These are phyloP conservation scores for Listronotus oregonensis DNA, from an alignment of 1,140 invertebrate species.

Conservation along the genomic window DNA sequence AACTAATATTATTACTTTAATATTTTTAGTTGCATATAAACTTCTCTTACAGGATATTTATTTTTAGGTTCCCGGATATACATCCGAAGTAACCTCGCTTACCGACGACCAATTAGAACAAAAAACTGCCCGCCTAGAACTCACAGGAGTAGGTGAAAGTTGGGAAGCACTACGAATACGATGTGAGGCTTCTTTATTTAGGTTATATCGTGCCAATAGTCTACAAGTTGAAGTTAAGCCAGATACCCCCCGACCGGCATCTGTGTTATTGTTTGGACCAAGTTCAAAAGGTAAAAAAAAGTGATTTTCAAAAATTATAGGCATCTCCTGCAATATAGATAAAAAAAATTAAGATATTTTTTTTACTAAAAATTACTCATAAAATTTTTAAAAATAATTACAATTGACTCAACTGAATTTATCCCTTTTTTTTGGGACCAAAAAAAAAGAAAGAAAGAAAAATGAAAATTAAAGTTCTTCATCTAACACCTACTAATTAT, in stretches of 20 bases:
- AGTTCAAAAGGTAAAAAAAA: slow-evolving; percentile 39
- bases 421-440: too few relatives aligned
- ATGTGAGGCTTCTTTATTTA: slow-evolving; percentile 51
- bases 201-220: slow-evolving; percentile 51
- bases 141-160: slow-evolving; percentile 50
- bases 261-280: slow-evolving; percentile 49
- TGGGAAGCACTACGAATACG: slow-evolving; percentile 48
- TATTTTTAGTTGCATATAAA: too few relatives aligned
- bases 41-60: neutral
- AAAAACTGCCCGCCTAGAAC: slow-evolving; percentile 48
- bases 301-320: too few relatives aligned
- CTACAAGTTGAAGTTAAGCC: slow-evolving; percentile 50
- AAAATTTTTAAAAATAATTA: too few relatives aligned
- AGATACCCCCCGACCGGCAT: slow-evolving; percentile 50
- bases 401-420: too few relatives aligned
- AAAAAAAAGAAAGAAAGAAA: too few relatives aligned
- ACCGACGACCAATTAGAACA: slow-evolving; percentile 47
- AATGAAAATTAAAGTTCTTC: too few relatives aligned
- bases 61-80: slow-evolving; percentile 52
- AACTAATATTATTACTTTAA: too few relatives aligned
- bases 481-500: too few relatives aligned
- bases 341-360: too few relatives aligned
- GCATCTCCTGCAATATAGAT: too few relatives aligned
- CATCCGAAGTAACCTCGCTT: slow-evolving; percentile 44
- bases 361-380: too few relatives aligned